Conservation (phyloP, 2,113 vertebrate species). For the Urocolius indicus region DNA sequence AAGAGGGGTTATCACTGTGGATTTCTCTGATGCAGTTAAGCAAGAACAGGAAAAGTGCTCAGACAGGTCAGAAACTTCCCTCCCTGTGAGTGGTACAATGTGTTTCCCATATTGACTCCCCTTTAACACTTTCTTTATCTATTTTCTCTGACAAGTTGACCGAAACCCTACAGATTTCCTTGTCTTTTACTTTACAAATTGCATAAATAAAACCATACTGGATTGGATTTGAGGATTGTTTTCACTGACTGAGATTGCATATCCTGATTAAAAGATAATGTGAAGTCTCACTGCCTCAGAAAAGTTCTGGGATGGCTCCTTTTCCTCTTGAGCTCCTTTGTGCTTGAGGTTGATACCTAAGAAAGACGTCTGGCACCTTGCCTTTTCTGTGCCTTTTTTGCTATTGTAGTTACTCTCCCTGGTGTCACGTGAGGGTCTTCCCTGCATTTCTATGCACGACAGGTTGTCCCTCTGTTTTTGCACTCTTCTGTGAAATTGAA, state of each 20-base stretch:
- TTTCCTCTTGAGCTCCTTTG: not conserved
- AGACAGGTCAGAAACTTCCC: not conserved
- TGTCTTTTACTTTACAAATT: not conserved
- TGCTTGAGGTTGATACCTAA: not conserved
- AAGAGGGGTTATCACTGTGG: not conserved
- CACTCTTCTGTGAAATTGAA: not conserved
- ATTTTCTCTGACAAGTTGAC: not conserved
- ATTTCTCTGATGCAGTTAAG: not conserved
- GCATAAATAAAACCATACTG: not conserved
- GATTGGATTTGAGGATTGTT: not conserved
- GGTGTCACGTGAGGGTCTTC: not conserved
- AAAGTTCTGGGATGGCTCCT: not conserved
- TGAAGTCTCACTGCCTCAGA: not conserved
- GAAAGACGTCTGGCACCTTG: not conserved
- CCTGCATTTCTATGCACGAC: not conserved
- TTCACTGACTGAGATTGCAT: not conserved
- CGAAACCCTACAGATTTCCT: not conserved
- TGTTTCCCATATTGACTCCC: not conserved
- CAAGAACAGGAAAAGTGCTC: not conserved
- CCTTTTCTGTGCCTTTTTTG: accelerated
- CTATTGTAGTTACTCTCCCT: not conserved
- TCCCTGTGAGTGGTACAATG: not conserved
- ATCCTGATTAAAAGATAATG: not conserved
- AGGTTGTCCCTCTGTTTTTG: not conserved
- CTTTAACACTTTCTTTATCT: not conserved